These are phyloP conservation scores for Cephus rjabovi DNA, from an alignment of 2,888 invertebrate genomes.

Conservation along the genomic window DNA sequence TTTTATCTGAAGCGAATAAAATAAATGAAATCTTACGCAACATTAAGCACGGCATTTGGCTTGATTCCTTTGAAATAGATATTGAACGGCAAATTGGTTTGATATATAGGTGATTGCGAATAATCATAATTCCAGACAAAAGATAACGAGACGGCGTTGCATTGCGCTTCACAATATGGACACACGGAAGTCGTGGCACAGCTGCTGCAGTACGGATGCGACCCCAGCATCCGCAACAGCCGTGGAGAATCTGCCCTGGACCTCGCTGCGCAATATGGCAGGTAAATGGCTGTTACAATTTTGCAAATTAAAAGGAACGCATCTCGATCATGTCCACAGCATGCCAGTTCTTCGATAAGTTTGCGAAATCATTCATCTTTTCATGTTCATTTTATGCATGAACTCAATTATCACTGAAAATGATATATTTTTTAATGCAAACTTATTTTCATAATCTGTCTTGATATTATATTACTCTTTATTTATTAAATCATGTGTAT, in stretches of 20 bases:
- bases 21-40: not conserved
- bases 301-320: not conserved
- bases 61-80: not conserved
- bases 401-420: not conserved
- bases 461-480: not conserved
- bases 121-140: slow-evolving; percentile 74
- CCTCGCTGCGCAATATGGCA: slow-evolving; percentile 92
- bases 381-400: not conserved
- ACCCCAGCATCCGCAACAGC: slow-evolving; percentile 87
- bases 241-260: slow-evolving; percentile 94
- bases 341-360: not conserved
- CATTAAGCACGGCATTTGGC: not conserved
- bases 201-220: slow-evolving; percentile 86
- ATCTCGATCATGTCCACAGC: not conserved
- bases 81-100: not conserved
- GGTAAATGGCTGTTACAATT: slow-evolving; percentile 67
- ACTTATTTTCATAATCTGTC: not conserved
- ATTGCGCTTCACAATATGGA: slow-evolving; percentile 94
- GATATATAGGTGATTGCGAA: slow-evolving; percentile 9
- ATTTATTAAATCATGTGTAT: not conserved
- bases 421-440: not conserved
- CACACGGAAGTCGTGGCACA: slow-evolving; percentile 87
- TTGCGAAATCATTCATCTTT: not conserved
- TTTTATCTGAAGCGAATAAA: not conserved
- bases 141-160: slow-evolving; percentile 91